Percentiles rank a stretch among this genome's conserved stretches.
These are phyloP conservation scores for Balaenoptera acutorostrata DNA, from an alignment of 2,113 vertebrate species.

Conservation along the genomic window DNA sequence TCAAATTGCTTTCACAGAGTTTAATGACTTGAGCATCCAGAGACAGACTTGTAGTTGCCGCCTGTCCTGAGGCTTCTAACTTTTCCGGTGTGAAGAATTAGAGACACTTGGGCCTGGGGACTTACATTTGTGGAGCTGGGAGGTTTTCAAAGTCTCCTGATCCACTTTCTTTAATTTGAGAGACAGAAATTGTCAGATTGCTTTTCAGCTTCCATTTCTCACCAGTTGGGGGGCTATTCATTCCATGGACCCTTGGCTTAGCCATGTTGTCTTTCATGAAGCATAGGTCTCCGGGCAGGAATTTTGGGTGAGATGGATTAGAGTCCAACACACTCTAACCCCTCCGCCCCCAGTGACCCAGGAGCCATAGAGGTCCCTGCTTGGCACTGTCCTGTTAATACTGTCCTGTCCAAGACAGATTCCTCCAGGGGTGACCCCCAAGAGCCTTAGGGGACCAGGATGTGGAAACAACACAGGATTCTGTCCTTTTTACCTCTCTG, in stretches of 20 bases:
- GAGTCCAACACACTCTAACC: neutral
- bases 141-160: neutral
- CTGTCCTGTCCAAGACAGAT: neutral
- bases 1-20: conserved; percentile 69
- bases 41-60: conserved; percentile 1
- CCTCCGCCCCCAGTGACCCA: neutral
- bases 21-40: conserved; percentile 59
- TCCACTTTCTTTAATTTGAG: conserved; percentile 47
- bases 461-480: neutral
- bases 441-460: neutral
- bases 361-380: neutral
- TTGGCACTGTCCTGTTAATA: neutral
- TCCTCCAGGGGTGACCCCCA: neutral
- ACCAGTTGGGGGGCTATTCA: neutral
- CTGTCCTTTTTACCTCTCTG: neutral
- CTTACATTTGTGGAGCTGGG: neutral
- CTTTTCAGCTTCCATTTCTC: neutral
- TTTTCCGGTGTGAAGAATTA: conserved; percentile 42
- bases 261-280: neutral
- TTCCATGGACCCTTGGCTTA: neutral
- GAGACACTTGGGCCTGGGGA: neutral
- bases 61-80: conserved; percentile 16
- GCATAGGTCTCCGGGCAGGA: neutral
- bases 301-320: neutral
- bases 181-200: neutral